Base-by-base conservation (phyloP, 2,888 invertebrate genomes). In the Chydorus sphaericus region DNA sequence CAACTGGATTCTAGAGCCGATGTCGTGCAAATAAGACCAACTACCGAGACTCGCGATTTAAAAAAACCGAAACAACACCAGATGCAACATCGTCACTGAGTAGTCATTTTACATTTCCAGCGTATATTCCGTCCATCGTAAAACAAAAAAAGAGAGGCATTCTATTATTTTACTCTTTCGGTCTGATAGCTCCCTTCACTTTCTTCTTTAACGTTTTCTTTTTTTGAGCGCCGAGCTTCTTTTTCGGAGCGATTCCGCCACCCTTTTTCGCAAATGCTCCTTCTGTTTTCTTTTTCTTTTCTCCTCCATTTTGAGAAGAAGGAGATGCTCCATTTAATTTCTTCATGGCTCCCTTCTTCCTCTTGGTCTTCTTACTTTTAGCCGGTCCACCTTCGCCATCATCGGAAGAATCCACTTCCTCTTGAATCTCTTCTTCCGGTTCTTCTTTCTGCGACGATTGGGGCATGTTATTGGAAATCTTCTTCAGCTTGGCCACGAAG, bases 401-500 rank as follows among this genome's bases (percentile, higher is more conserved):
- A 52, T 52, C 52, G 37, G 33, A 20, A 33, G 31, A n/a, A n/a
- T 31, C 26, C 31, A 23, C 7, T 5, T 48, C 18, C n/a, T 52
- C 52, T 36, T 52, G 36, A 5, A n/a, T 37, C 1, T 54, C 57
- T 23, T 58, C 60, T 31, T 55, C 58, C 18, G 59, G 59, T 16
- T 60, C 60, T 18, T 59, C 58, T 14, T 55, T 48, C 8, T 37
- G 37, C 2, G 49, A 51, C 18, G 58, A 37, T 8, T 55, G 26
- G 7, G 75, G 74, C 73, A 79, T 75, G 38, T 79, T 76, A 73
- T 94, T 90, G 0, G 89, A 90, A 68, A 94, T 85, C 68, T 99
- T 99, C 72, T 93, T 92, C 14, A 99, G 71, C 73, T 99, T 99
- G 1, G 96, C 96, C 2, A 99, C 94, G 73, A 85, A 99, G 71